Evolutionary conservation across 2,797 vertebrate genomes (phyloP), one percentile per base, ranked within the genome.

Genomic region (Ambastaia sidthimunki): DNA sequence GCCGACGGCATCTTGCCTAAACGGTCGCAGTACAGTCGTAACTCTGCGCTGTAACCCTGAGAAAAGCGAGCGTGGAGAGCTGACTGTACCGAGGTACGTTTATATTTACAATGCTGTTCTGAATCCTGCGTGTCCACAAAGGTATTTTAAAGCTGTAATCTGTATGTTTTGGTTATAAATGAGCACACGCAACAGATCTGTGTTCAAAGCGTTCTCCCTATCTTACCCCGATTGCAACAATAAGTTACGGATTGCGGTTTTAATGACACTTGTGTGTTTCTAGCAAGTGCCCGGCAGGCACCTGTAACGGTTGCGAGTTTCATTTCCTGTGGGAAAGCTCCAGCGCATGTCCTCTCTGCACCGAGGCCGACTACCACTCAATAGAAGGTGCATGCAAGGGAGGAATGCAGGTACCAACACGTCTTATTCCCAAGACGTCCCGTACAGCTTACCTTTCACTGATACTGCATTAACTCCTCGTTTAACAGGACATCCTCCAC

Each of bases 381-480:
- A 98, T 99, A 72, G 98, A 99, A 78, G 97, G 96, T 63, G 97
- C 94, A 63, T 99, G 98, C 89, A 97, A 95, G 82, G 93, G 95
- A 68, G 94, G 95, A 84, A 90, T 95, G 47, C 97, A 98, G 97
- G 98, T 96, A 93, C 76, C 5, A n/a, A 3, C 2, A 28, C 41
- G 18, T 52, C 13, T 71, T 25, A 59, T 28, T 72, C 57, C 25
- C 18, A 23, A 13, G 21, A 12, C 25, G 18, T 63, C 2, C 25
- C 2, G 6, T 34, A 15, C 13, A 57, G 18, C 34, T 37, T 37
- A n/a, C 5, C 3, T 37, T 37, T 5, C 34, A 6, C 1, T 12
- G 19, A 5, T 18, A 15, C 9, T 6, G 34, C 34, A 37, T 21
- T 44, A 3, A 18, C n/a, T 10, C 3, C 7, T 50, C 6, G 25